Percentiles rank a stretch among this genome's conserved stretches.
Conservation (phyloP, 2,797 vertebrate species). For the Crenuchus spilurus region DNA sequence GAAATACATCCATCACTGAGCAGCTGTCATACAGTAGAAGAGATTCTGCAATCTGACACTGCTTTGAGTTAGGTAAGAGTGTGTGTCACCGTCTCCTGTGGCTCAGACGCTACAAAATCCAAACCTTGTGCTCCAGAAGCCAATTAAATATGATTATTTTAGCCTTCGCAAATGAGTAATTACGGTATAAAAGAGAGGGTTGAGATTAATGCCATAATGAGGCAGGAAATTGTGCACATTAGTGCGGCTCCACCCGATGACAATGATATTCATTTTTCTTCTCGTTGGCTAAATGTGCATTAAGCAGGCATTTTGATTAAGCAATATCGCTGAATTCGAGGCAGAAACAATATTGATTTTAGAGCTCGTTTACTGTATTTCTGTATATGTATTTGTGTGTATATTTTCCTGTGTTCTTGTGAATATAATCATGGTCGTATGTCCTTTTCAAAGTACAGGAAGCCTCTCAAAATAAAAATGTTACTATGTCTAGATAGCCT, state of each 20-base stretch:
- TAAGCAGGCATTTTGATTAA: constrained; percentile 19
- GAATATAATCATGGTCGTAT: background rate
- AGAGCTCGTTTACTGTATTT: background rate
- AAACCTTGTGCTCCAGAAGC: constrained; percentile 53
- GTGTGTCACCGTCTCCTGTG: constrained; percentile 32
- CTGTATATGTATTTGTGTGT: background rate
- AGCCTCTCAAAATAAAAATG: background rate
- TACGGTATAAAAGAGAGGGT: constrained; percentile 67
- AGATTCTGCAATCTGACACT: constrained; percentile 12
- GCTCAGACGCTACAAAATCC: constrained; percentile 51
- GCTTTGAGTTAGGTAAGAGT: constrained; percentile 21
- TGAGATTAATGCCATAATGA: constrained; percentile 75
- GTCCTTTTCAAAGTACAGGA: background rate
- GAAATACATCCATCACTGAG: constrained; percentile 32
- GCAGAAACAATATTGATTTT: constrained; percentile 30
- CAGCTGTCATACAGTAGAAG: constrained; percentile 21
- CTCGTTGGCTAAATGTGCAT: constrained; percentile 64
- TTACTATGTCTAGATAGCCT: background rate
- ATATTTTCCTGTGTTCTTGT: background rate
- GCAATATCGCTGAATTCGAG: constrained; percentile 17
- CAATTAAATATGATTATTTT: constrained; percentile 74
- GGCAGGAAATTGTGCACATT: constrained; percentile 75
- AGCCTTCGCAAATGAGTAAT: constrained; percentile 73
- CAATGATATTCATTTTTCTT: constrained; percentile 74
- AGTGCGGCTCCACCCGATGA: constrained; percentile 72